Evolutionary conservation across 2,797 vertebrate genomes (phyloP), one percentile per base, ranked within the genome.

Genomic region (Scolopax rusticola): DNA sequence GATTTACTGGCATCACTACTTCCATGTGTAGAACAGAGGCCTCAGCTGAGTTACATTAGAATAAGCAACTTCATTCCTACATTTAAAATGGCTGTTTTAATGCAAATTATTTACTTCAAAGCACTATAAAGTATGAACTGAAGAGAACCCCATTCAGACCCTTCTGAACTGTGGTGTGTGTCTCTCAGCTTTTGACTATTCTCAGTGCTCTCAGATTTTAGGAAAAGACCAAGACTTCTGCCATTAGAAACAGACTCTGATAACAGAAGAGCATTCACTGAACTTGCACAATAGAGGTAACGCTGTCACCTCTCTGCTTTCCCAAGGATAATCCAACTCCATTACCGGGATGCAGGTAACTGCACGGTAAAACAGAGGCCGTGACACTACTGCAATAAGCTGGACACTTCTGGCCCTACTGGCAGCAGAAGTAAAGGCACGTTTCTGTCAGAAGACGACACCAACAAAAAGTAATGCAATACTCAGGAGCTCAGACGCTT

Each of bases 391-490:
- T 6, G 45, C n/a, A 6, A 1, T 3, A 4, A 36, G 5, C 21
- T 0, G 30, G 30, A 2, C 2, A 0, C 28, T 9, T 14, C 1
- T 1, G 15, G 54, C 50, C 54, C 61, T 7, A 0, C 13, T 2
- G 32, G 51, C 59, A 24, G 10, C 36, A 10, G 2, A 4, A 5
- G 4, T 48, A 2, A 1, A 6, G 28, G 3, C 2, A 3, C 0
- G 7, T 6, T 48, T 21, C 33, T 18, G n/a, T 3, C 25, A 7
- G 7, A 3, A 25, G 8, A 2, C 0, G 9, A 3, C 0, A 12
- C 1, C 51, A 15, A 2, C 1, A 4, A 9, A 2, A 12, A 14
- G 3, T 5, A 18, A 8, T 11, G 2, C 0, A 8, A 15, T 0
- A 6, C 17, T 8, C 11, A 0, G 0, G 17, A 43, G 23, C 6